Evolutionary conservation across 92 coral and sea anemone species (phyloP).

Genomic region (Zoanthus gigantus): DNA sequence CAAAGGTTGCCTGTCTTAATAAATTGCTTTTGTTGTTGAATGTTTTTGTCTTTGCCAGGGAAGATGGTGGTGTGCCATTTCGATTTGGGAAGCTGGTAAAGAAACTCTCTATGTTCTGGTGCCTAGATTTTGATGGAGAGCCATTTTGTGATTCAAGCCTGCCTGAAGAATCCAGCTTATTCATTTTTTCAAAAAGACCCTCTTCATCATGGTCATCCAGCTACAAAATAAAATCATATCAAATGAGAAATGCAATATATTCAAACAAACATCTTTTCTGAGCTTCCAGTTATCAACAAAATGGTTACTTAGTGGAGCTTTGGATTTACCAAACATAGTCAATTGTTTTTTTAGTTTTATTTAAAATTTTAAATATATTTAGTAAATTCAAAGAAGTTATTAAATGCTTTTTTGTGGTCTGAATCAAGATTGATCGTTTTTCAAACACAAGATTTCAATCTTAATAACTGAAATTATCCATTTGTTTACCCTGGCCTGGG

Average conservation of each 20-base stretch:
- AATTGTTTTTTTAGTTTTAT: too few relatives aligned
- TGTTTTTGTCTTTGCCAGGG: neutral
- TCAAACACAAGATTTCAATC: too few relatives aligned
- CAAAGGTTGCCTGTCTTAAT: slow-evolving; percentile 24
- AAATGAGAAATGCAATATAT: neutral
- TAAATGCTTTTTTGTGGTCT: too few relatives aligned
- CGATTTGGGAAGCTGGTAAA: neutral
- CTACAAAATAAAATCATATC: neutral
- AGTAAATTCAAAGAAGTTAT: too few relatives aligned
- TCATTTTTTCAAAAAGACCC: neutral
- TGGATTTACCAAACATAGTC: too few relatives aligned
- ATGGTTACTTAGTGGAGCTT: too few relatives aligned
- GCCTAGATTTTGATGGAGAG: neutral
- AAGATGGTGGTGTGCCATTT: neutral
- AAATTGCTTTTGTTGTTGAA: neutral
- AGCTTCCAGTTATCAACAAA: too few relatives aligned
- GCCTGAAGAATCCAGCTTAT: slow-evolving; percentile 9
- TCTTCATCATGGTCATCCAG: slow-evolving; percentile 4
- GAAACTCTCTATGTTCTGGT: neutral
- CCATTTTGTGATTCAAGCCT: neutral
- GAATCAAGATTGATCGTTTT: too few relatives aligned
- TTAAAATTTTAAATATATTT: too few relatives aligned
- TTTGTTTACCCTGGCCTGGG: too few relatives aligned
- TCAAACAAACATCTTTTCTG: too few relatives aligned
- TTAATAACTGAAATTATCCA: too few relatives aligned